phyloP scores from a whole-genome alignment of 2,113 vertebrate species.

The Callionymus lyra region DNA sequence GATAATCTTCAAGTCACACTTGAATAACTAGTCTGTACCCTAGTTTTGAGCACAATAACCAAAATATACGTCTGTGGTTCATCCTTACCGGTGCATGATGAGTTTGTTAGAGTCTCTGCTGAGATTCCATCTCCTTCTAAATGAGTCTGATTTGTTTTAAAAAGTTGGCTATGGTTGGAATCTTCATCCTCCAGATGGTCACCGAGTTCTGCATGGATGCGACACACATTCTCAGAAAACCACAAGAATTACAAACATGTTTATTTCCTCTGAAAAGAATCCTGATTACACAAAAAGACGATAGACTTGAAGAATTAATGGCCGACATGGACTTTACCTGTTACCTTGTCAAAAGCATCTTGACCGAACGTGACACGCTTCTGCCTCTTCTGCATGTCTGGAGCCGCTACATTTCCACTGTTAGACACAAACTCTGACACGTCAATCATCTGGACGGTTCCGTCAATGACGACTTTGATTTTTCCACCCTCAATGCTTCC shows the following conservation, averaged over 20 bases:
- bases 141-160: background rate
- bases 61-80: no score
- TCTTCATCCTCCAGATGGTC: background rate
- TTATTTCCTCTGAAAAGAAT: no score
- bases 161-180: background rate
- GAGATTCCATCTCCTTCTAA: constrained; percentile 9
- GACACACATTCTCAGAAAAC: constrained; percentile 1
- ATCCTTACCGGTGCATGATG: constrained; percentile 10
- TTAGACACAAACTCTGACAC: background rate
- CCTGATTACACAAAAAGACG: no score
- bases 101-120: background rate
- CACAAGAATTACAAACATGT: background rate
- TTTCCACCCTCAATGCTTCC: no score
- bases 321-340: constrained; percentile 29
- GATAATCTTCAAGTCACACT: no score
- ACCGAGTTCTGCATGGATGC: constrained; percentile 11
- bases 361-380: constrained; percentile 7
- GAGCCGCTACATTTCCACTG: background rate
- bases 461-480: no score
- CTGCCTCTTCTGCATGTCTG: background rate
- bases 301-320: no score
- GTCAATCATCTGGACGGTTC: no score
- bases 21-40: no score
- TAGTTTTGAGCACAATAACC: no score
- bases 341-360: constrained; percentile 16